A percentile compares a stretch with the other conserved stretches of the same genome.
Conservation (phyloP, 37 sponge, comb jelly and placozoan species). For the Beroe forskalii region DNA sequence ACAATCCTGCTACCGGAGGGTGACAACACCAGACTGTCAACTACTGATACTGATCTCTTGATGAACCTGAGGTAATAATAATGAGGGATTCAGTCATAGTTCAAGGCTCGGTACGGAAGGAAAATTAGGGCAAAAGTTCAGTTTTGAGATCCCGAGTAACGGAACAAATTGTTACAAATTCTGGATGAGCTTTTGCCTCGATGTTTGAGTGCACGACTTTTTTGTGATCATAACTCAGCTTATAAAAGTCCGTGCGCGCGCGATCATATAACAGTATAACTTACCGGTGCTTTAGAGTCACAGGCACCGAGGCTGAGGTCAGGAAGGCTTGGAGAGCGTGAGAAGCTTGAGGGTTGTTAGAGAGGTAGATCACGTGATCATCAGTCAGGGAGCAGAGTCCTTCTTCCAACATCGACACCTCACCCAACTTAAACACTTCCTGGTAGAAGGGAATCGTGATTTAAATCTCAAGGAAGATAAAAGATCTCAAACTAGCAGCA, state of each 20-base stretch:
- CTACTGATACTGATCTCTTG: neutral
- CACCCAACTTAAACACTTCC: constrained; percentile 3
- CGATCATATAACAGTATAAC: too few relatives aligned
- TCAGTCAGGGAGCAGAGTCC: constrained; percentile 17
- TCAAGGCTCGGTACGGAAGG: too few relatives aligned
- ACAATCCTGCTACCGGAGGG: constrained; percentile 26
- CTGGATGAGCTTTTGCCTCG: too few relatives aligned
- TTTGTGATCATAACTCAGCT: too few relatives aligned
- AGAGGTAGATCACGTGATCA: constrained; percentile 33
- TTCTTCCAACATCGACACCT: neutral
- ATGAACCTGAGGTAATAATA: constrained; percentile 13
- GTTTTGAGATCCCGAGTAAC: too few relatives aligned
- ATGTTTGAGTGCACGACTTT: too few relatives aligned
- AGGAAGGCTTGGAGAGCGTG: constrained; percentile 52
- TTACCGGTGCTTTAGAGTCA: neutral
- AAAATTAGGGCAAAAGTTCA: too few relatives aligned
- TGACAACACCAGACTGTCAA: neutral
- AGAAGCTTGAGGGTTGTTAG: constrained; percentile 30
- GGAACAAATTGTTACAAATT: too few relatives aligned
- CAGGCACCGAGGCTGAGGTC: neutral
- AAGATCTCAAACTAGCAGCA: too few relatives aligned
- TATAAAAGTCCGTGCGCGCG: too few relatives aligned
- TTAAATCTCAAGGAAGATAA: too few relatives aligned
- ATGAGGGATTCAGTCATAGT: too few relatives aligned
- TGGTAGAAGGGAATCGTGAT: neutral